Evolutionary conservation across 1,140 invertebrate species (phyloP), one percentile per base, ranked within the genome.

Genomic region (Drosophila sechellia): DNA sequence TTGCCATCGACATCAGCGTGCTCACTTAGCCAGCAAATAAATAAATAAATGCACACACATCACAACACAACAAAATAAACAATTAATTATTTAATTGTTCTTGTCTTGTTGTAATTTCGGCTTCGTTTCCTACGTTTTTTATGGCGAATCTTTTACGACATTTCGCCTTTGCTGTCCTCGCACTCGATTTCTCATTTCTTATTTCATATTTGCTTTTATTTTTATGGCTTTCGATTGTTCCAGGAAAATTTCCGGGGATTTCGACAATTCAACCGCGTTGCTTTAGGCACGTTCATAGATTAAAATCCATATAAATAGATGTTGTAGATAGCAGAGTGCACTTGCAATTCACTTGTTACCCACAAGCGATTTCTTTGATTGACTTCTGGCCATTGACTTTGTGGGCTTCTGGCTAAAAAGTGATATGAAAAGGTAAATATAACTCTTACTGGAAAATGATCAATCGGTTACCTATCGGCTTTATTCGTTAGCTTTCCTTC

Each of bases 81-180:
- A 65, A 75, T 75, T 75, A 75, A 75, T 75, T 75, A 66, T 75
- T 75, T n/a, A n/a, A 45, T 65, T 75, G 45, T 74, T 64, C 50
- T 75, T 55, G 31, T 25, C 34, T 53, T 61, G 56, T 27, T 59
- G 39, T 49, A 45, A 42, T 20, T 39, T 60, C 35, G 20, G 8
- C 40, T n/a, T 42, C 25, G 5, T 12, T 48, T 69, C 42, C 56
- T 60, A 42, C 27, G 54, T 20, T 72, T 85, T 45, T 87, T 81
- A 87, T 87, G 63, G 81, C 64, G 37, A 86, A 60, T 75, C 65
- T 37, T 86, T 87, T 76, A 86, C 55, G 75, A 72, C 75, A 58
- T 54, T 55, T 4, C 37, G 40, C 48, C 25, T 43, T 59, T n/a
- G 61, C 31, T 54, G 59, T 64, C 60, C 73, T 55, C 55, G 35